Base-by-base conservation (phyloP, 2,113 vertebrate species). In the Misgurnus mizolepis region DNA sequence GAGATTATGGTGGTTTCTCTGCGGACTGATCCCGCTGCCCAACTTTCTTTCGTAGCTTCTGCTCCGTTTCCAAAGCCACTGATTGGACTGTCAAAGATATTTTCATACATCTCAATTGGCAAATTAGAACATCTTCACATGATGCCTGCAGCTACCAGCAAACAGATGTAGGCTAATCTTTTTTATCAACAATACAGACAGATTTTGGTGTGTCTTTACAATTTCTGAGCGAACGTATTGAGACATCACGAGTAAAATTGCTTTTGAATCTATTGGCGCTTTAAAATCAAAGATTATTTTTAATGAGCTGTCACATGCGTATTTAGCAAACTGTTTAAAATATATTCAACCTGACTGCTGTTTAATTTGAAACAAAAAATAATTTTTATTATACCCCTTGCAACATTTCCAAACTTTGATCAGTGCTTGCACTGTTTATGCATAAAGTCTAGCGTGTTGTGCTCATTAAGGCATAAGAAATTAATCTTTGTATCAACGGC, bases 91-190 rank as follows among this genome's bases (percentile, higher is more conserved):
- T 95, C 94, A 95, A 88, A 88, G 89, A 92, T 93, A 91, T 90
- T 92, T 91, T 88, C 90, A 90, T 91, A 95, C 90, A 89, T 96
- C 94, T 97, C 94, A 93, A 96, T 97, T 96, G 96, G 94, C 94
- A 96, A 94, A 95, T 94, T 92, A 95, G 92, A 91, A 90, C 83
- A 91, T 93, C 93, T 92, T 88, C 86, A 76, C 84, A 84, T 86
- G 85, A 78, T 17, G 69, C 78, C 85, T 82, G 81, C 78, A 84
- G 80, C 72, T 84, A 82, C 80, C 84, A 22, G 49, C 83, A 82
- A 81, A 70, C 79, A 84, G 83, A 89, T 87, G 81, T 82, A 84
- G 80, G 65, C 81, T 80, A 72, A 83, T 79, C 72, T 84, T 60
- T 34, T 83, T 40, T 62, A 81, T 70, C 76, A 76, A 78, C 66